Percentiles rank a stretch among this genome's conserved stretches.
These are phyloP conservation scores for Cephus runcator DNA, from an alignment of 2,888 invertebrate species.

Conservation along the genomic window DNA sequence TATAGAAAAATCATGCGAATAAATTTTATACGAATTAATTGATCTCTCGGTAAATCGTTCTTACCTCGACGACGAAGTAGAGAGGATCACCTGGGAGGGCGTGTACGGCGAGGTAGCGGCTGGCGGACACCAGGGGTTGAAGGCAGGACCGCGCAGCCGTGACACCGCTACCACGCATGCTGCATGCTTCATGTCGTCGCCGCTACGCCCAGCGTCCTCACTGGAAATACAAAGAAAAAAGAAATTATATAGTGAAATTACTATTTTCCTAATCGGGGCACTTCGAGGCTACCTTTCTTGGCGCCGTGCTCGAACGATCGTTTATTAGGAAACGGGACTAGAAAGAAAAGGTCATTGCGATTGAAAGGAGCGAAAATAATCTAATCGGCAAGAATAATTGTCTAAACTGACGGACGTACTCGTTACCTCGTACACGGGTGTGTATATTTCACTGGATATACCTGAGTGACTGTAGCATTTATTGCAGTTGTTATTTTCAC, in stretches of 20 bases:
- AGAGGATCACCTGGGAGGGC: constrained; percentile 67
- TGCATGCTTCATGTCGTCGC: constrained; percentile 66
- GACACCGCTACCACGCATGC: constrained; percentile 66
- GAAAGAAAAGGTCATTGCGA: too few species aligned
- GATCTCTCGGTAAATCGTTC: constrained; percentile 6
- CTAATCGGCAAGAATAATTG: too few species aligned
- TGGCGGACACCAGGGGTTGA: constrained; percentile 66
- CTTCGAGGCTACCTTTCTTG: too few species aligned
- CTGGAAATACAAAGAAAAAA: constrained; percentile 35
- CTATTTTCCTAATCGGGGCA: too few species aligned
- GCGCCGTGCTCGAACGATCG: too few species aligned
- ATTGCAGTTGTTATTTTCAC: neutral
- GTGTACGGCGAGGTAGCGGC: constrained; percentile 65
- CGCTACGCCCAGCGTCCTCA: constrained; percentile 64
- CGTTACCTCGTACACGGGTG: neutral
- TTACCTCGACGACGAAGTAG: constrained; percentile 67
- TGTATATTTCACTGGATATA: neutral
- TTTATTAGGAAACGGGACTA: too few species aligned
- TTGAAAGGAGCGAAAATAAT: too few species aligned
- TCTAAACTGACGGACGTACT: too few species aligned
- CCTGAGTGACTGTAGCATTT: neutral
- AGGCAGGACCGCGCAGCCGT: constrained; percentile 67
- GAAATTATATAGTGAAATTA: neutral
- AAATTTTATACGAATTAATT: neutral
- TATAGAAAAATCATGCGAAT: neutral